Conservation (phyloP, 1,140 invertebrate genomes). For the Laupala kohalensis region DNA sequence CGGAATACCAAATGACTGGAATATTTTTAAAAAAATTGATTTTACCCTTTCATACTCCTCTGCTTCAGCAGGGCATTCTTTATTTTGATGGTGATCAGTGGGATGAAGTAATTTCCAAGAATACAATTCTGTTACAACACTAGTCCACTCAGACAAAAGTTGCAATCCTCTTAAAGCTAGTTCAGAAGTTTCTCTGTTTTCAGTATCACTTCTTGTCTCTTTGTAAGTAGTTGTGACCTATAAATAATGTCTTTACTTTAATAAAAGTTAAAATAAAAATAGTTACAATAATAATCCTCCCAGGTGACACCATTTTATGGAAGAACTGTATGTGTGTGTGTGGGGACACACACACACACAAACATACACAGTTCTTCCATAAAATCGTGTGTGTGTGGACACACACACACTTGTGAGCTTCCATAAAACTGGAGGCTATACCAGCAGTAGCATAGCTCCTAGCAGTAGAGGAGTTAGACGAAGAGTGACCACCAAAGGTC, state of each 20-base stretch:
- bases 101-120: conserved; percentile 98
- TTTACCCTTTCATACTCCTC: conserved; percentile 94
- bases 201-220: conserved; percentile 78
- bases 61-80: conserved; percentile 89
- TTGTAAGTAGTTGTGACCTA: conserved; percentile 80
- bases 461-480: too few species aligned
- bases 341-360: too few species aligned
- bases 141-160: conserved; percentile 91
- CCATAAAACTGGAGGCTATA: too few species aligned
- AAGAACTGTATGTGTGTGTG: too few species aligned
- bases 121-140: conserved; percentile 92
- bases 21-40: conserved; percentile 7
- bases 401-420: too few species aligned
- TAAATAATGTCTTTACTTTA: conserved; percentile 19
- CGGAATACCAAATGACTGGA: too few species aligned
- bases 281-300: too few species aligned
- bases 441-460: too few species aligned
- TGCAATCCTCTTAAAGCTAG: conserved; percentile 85
- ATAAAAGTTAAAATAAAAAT: not conserved
- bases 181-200: conserved; percentile 87
- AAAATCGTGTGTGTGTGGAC: too few species aligned
- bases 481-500: too few species aligned
- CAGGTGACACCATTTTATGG: too few species aligned
- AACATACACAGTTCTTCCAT: too few species aligned
- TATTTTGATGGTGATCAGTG: conserved; percentile 93